Evolutionary conservation across 2,797 vertebrate genomes (phyloP), one percentile per base, ranked within the genome.

Genomic region (Microhierax caerulescens): DNA sequence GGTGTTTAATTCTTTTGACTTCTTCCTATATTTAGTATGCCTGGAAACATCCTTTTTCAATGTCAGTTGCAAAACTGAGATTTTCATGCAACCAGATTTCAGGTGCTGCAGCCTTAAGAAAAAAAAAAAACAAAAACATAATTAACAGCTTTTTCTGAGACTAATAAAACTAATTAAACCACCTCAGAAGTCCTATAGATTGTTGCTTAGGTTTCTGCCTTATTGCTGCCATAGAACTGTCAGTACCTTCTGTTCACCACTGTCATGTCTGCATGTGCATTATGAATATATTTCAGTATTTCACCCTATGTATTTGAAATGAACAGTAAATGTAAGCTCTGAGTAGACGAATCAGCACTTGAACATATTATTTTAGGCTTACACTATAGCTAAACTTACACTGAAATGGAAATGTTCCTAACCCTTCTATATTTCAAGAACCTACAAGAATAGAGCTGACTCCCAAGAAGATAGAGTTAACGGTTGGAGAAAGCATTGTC

Each of bases 401-500:
- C n/a, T 22, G 89, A 39, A 94, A 65, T 69, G 5, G 89, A 39
- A 94, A 65, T 69, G 5, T 90, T 73, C 7, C 54, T 83, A 67
- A 84, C 60, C 4, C 47, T 54, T 82, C 47, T 93, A 12, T 93
- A 32, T 97, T 95, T 84, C 65, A 61, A 99, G 99, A 99, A 97
- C 99, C 99, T 91, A 99, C 99, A 97, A 99, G 98, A 95, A 99
- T 99, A 98, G 99, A 99, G 95, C 98, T 99, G 86, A 99, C 98
- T 96, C 99, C 99, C 32, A 98, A 98, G 95, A 98, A 98, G 94
- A 99, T 99, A 75, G 99, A 99, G 93, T 98, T 99, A 97, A 99
- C 99, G 0, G 99, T 99, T 39, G 99, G 99, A 56, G 99, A 99
- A 97, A 99, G 99, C 73, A 98, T 99, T 45, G 99, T 99, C 60